Evolutionary conservation across 2,888 invertebrate genomes (phyloP), one percentile per base, ranked within the genome.

Genomic region (Ectemnius continuus): DNA sequence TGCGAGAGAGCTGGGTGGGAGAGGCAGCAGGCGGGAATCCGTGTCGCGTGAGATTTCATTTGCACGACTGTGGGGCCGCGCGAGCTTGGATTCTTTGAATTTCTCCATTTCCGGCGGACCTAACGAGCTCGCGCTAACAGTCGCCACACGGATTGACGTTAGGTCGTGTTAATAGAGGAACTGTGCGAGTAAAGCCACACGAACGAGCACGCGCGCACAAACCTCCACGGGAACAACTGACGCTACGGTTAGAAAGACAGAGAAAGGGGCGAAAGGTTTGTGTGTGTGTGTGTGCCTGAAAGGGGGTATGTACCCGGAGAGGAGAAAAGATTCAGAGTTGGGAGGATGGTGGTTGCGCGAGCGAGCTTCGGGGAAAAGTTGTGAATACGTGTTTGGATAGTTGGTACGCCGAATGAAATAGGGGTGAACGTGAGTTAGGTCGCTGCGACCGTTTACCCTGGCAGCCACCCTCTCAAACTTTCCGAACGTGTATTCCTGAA

Each of bases 41-140:
- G 26, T 70, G 61, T 48, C 68, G 74, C 47, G 16, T 14, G 59
- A 64, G 64, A 78, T 69, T 71, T 76, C 66, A 64, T 73, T 72
- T 26, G 52, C 64, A 45, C 66, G 70, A 47, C 48, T 63, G 48
- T 36, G 36, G 8, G 2, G 36, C 36, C 36, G 36, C 36, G 36
- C 11, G 36, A 36, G 45, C 28, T 13, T 26, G 28, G 14, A 16
- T n/a, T 36, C 26, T 65, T 70, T 28, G 70, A 70, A 65, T 65
- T 45, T 60, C 59, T 60, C 28, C 6, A 14, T 18, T 20, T 58
- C 36, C 36, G 36, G 36, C 36, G 36, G 36, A 36, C 36, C n/a
- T 52, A 52, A 52, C 52, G 16, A 52, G 52, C 36, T 60, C 60
- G 6, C 20, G 23, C 16, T 60, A 28, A 28, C 60, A n/a, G 60